Conservation (phyloP, 2,888 invertebrate genomes). For the Xanthorhoe designata region DNA sequence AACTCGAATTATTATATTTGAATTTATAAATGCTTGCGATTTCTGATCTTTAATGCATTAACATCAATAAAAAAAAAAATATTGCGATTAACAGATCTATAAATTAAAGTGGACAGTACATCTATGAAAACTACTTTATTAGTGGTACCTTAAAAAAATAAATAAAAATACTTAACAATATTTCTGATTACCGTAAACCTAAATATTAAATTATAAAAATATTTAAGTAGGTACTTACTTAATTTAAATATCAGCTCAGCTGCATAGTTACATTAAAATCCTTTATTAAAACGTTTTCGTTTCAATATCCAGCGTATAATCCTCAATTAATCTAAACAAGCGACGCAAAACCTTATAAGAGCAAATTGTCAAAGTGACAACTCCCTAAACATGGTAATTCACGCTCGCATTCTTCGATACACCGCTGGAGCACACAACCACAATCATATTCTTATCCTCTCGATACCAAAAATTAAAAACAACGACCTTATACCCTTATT, state of each 20-base stretch:
- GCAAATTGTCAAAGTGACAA: constrained; percentile 81
- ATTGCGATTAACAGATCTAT: too few relatives aligned
- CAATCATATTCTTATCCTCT: constrained; percentile 72
- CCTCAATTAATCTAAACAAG: constrained; percentile 54
- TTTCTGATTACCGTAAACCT: too few relatives aligned
- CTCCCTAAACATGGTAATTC: constrained; percentile 83
- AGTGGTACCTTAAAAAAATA: too few relatives aligned
- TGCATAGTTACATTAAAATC: background rate
- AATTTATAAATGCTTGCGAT: background rate
- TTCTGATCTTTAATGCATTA: background rate
- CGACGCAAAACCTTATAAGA: constrained; percentile 66
- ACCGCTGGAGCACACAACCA: constrained; percentile 74
- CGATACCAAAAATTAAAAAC: constrained; percentile 54
- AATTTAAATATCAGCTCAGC: background rate
- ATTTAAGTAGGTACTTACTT: too few relatives aligned
- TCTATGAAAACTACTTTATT: too few relatives aligned
- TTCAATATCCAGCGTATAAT: constrained; percentile 36
- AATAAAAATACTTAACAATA: too few relatives aligned
- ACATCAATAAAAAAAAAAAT: too few relatives aligned
- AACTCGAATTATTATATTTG: background rate
- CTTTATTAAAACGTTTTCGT: background rate
- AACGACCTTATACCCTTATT: constrained; percentile 23
- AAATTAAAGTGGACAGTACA: too few relatives aligned
- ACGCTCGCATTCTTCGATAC: constrained; percentile 84
- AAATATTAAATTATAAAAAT: too few relatives aligned